Evolutionary conservation across 2,888 invertebrate species (phyloP).

Genomic region (Drosophila maculinotata): DNA sequence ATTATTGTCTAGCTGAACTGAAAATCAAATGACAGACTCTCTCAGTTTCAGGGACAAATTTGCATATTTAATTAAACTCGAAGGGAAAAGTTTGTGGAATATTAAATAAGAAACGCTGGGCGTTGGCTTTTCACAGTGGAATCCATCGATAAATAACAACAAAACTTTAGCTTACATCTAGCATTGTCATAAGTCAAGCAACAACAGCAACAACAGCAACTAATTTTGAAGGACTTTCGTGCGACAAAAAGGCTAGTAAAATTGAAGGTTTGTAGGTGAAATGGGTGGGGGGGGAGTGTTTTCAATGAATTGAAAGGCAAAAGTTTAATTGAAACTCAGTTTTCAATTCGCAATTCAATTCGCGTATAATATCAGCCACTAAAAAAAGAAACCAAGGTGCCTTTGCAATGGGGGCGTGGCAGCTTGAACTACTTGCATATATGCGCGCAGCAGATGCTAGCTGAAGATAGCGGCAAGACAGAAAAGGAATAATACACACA

Average conservation of each 20-base stretch:
- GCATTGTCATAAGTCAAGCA: constrained; percentile 35
- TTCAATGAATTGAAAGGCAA: constrained; percentile 60
- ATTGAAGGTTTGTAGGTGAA: background rate
- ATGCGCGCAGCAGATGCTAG: constrained; percentile 34
- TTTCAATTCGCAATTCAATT: constrained; percentile 51
- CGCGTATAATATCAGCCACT: constrained; percentile 32
- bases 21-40: background rate
- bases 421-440: constrained; percentile 24
- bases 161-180: constrained; percentile 18
- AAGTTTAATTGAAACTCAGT: constrained; percentile 76
- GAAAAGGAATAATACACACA: constrained; percentile 29
- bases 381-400: background rate
- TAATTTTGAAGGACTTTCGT: constrained; percentile 35
- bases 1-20: background rate
- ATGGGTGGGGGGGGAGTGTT: constrained; percentile 3
- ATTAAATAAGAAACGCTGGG: background rate
- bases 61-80: constrained; percentile 10
- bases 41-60: background rate
- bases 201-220: constrained; percentile 5
- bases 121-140: background rate
- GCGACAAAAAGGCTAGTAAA: constrained; percentile 38
- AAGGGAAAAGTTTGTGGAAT: constrained; percentile 2
- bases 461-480: constrained; percentile 40
- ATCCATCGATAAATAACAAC: constrained; percentile 13
- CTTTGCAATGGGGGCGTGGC: constrained; percentile 30